Percentiles rank a stretch among this genome's conserved stretches.
These are phyloP conservation scores for Glossophaga mutica DNA, from an alignment of 2,797 vertebrate species.

Conservation along the genomic window DNA sequence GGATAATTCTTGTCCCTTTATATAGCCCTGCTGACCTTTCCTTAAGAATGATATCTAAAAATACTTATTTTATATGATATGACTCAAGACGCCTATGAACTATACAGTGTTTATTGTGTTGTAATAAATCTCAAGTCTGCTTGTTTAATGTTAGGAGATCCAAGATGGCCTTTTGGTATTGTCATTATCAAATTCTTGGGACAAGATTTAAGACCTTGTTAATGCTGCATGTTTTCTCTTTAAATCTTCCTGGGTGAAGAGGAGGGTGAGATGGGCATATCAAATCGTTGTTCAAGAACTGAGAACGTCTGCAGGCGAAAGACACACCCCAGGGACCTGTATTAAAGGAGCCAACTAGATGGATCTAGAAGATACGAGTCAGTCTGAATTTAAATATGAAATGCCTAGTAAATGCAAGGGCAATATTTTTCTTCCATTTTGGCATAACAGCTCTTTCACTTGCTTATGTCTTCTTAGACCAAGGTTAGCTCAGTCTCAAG, in stretches of 20 bases:
- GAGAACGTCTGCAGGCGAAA: slow-evolving; percentile 41
- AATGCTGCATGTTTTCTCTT: slow-evolving; percentile 49
- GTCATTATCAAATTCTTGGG: slow-evolving; percentile 73
- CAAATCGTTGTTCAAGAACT: slow-evolving; percentile 20
- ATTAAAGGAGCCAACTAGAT: slow-evolving; percentile 1
- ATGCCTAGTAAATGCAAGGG: slow-evolving; percentile 41
- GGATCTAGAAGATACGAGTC: slow-evolving; percentile 41
- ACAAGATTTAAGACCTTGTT: slow-evolving; percentile 73
- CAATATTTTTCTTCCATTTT: slow-evolving; percentile 58
- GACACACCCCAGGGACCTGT: neutral
- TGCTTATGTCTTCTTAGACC: slow-evolving; percentile 38
- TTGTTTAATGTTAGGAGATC: slow-evolving; percentile 47
- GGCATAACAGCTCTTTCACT: slow-evolving; percentile 47
- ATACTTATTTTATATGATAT: slow-evolving; percentile 74
- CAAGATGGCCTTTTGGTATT: slow-evolving; percentile 55
- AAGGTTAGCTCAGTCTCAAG: slow-evolving; percentile 58
- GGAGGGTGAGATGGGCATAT: slow-evolving; percentile 15
- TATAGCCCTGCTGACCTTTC: slow-evolving; percentile 65
- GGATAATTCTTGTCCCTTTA: slow-evolving; percentile 67
- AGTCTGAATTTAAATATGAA: slow-evolving; percentile 57
- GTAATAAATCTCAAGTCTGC: slow-evolving; percentile 70
- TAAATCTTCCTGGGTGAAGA: slow-evolving; percentile 50
- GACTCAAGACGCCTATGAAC: slow-evolving; percentile 69
- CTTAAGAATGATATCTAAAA: slow-evolving; percentile 77
- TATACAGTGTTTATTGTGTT: slow-evolving; percentile 62